Base-by-base conservation (phyloP, 2,797 vertebrate genomes). In the Enteromius fasciolatus region DNA sequence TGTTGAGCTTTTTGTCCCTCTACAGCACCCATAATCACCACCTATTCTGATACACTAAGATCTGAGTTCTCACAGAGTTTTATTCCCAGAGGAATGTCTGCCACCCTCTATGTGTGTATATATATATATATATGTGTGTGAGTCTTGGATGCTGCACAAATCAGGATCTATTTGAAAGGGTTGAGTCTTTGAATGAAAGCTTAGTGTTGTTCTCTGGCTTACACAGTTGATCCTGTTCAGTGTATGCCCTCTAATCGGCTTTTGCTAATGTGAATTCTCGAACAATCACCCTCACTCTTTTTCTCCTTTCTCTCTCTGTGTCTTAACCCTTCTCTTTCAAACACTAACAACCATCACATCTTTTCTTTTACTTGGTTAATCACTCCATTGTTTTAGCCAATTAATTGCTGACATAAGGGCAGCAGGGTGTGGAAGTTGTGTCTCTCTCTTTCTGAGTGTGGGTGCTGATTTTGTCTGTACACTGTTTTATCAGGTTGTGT, bases 201-300 rank as follows among this genome's bases (percentile, higher is more conserved):
- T 95, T 95, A 96, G 94, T 94, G 92, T 95, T 94, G 84, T 85
- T 85, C 84, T 75, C 61, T 79, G 80, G 93, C 95, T 96, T 95
- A 95, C 92, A 90, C 90, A 93, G 94, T 94, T 95, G 94, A 95
- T 95, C 94, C 92, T 91, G 83, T 89, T 94, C 91, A 92, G 94
- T 95, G 91, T 94, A 95, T 93, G 95, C 94, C 90, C 73, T 92
- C 93, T 95, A 96, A 96, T 96, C 95, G 92, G 94, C 94, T 96
- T 95, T 92, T 44, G 39, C 94, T 94, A 95, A 95, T 95, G 94
- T 93, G 93, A 94, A 95, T 94, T 96, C 95, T 95, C 93, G 91
- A 95, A 94, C 92, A 94, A 92, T 94, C 92, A 88, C 91, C 87
- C 92, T 87, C 92, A 90, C 95, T 95, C 96, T 95, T 94, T 91